phyloP scores from a whole-genome alignment of 1,140 invertebrate species.

The Papilio machaon region DNA sequence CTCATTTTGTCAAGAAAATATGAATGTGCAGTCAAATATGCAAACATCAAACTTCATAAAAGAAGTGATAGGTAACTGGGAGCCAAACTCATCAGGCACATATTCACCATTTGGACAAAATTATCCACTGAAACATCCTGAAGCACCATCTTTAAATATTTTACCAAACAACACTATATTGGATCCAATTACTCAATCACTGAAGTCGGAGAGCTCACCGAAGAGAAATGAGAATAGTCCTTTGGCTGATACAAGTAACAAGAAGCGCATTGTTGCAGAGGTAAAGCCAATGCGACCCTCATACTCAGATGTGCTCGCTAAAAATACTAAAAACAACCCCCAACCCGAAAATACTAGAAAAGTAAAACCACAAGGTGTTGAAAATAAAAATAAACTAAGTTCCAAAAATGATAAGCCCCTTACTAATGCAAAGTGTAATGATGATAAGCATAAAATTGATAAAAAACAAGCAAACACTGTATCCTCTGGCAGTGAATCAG shows the following conservation, averaged over 20 bases:
- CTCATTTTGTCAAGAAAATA: constrained; percentile 59
- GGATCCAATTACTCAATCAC: constrained; percentile 50
- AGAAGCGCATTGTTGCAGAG: constrained; percentile 90
- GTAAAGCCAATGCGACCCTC: constrained; percentile 92
- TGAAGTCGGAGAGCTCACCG: constrained; percentile 63
- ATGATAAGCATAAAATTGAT: constrained; percentile 72
- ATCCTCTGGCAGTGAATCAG: constrained; percentile 80
- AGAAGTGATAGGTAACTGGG: constrained; percentile 91
- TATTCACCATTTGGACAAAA: constrained; percentile 89
- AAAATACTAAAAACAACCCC: constrained; percentile 82
- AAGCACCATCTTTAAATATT: constrained; percentile 63
- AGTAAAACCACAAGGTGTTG: constrained; percentile 61
- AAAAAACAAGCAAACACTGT: constrained; percentile 65
- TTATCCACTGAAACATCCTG: constrained; percentile 75
- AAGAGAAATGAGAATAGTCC: constrained; percentile 72
- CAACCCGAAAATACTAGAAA: constrained; percentile 58
- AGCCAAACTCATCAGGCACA: constrained; percentile 89
- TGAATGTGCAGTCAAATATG: constrained; percentile 51
- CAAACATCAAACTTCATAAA: constrained; percentile 83
- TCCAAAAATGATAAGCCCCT: constrained; percentile 66
- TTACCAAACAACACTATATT: constrained; percentile 57
- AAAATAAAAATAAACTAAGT: constrained; percentile 74
- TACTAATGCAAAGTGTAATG: constrained; percentile 69
- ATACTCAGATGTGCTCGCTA: constrained; percentile 91
- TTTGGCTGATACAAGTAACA: constrained; percentile 83